phyloP scores from a whole-genome alignment of 2,888 invertebrate species.

The Eristalis intricaria region DNA sequence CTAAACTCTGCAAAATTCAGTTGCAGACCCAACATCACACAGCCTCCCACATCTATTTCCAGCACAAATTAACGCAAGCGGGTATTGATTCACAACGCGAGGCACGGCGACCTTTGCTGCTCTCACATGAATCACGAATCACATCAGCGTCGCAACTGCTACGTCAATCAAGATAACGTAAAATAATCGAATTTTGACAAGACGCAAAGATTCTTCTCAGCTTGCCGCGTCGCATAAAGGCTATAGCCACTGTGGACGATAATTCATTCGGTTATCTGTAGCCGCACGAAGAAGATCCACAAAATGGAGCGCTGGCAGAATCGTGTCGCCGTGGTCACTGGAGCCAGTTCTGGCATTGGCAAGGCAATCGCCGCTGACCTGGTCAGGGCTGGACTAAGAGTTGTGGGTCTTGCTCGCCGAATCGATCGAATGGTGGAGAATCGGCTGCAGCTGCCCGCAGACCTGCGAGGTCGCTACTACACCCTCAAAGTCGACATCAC shows the following conservation, averaged over 20 bases:
- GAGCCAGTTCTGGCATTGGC: slow-evolving; percentile 84
- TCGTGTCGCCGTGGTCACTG: slow-evolving; percentile 84
- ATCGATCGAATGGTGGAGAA: slow-evolving; percentile 76
- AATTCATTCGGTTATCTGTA: neutral
- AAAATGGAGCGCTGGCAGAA: slow-evolving; percentile 51
- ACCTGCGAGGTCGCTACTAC: slow-evolving; percentile 36
- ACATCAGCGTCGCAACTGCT: neutral
- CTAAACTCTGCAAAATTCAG: no score
- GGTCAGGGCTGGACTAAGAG: slow-evolving; percentile 82
- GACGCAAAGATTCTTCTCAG: neutral
- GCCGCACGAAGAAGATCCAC: neutral
- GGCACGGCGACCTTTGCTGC: neutral
- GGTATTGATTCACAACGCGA: no score
- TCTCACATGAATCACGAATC: neutral
- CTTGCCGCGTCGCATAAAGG: neutral
- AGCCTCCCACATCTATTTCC: no score
- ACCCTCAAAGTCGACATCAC: slow-evolving; percentile 79
- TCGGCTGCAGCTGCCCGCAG: slow-evolving; percentile 58
- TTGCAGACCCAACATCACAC: no score
- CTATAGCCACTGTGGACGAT: neutral
- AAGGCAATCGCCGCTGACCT: slow-evolving; percentile 81
- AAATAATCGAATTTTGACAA: neutral
- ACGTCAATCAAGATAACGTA: neutral
- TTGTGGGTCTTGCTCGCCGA: slow-evolving; percentile 82
- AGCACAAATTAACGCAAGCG: no score